A percentile compares a stretch with the other conserved stretches of the same genome.
These are phyloP conservation scores for Atractosteus spatula DNA, from an alignment of 2,113 vertebrate species.

Conservation along the genomic window DNA sequence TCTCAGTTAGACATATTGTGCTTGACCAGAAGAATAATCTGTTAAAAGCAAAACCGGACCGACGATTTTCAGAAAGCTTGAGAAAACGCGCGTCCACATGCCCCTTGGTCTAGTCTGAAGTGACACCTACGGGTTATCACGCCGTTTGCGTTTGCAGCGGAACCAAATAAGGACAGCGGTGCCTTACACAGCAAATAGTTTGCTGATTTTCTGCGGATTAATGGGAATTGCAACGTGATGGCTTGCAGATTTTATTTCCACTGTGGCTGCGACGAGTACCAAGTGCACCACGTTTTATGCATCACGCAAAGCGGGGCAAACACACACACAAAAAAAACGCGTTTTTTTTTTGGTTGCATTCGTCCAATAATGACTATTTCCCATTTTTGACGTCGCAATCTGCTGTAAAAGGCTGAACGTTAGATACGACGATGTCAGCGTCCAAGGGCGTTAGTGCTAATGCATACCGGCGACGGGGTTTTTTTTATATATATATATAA, in stretches of 20 bases:
- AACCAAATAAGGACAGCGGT: constrained; percentile 35
- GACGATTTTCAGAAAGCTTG: not conserved
- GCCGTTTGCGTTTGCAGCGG: constrained; percentile 39
- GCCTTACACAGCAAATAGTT: constrained; percentile 59
- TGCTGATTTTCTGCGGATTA: constrained; percentile 41
- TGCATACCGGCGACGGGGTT: too few species aligned
- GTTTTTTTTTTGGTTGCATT: too few species aligned
- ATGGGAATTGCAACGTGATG: constrained; percentile 25
- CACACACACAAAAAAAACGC: too few species aligned
- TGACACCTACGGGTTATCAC: constrained; percentile 16
- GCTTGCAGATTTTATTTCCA: constrained; percentile 9
- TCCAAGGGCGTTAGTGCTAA: too few species aligned
- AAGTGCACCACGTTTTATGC: not conserved
- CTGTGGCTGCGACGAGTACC: not conserved
- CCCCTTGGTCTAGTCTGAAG: constrained; percentile 33
- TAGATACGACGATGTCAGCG: too few species aligned
- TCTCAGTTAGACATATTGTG: too few species aligned
- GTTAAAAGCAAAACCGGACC: not conserved
- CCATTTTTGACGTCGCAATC: too few species aligned
- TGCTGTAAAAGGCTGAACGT: too few species aligned
- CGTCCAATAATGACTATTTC: too few species aligned
- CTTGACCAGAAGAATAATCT: not conserved
- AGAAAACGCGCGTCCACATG: not conserved
- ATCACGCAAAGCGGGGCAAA: too few species aligned
- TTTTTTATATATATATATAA: too few species aligned